Evolutionary conservation across 2,797 vertebrate species (phyloP).

Genomic region (Tenualosa ilisha): DNA sequence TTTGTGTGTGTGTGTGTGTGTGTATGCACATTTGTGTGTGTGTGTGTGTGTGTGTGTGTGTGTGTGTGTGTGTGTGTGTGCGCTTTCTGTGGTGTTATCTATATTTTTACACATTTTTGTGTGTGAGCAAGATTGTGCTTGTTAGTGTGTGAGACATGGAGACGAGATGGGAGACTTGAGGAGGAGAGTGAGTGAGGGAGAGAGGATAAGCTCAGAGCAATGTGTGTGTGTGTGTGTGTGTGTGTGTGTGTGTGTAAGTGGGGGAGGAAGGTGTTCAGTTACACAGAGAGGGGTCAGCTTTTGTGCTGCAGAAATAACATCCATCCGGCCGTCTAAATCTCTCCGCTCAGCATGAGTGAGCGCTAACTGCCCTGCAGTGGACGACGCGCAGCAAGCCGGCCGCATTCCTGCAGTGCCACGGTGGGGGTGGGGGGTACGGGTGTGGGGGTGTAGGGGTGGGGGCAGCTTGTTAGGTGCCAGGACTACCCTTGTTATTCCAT

Average conservation of each 20-base stretch:
- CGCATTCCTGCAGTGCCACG: slow-evolving; percentile 37
- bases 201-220: not conserved
- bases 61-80: not conserved
- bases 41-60: not conserved
- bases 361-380: slow-evolving; percentile 49
- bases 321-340: slow-evolving; percentile 50
- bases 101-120: not conserved
- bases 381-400: slow-evolving; percentile 52
- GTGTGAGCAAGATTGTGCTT: slow-evolving; percentile 23
- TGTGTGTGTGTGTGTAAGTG: slow-evolving; percentile 32
- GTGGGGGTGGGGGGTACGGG: not conserved
- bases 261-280: slow-evolving; percentile 40
- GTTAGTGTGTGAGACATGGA: not conserved
- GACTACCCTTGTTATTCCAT: not conserved
- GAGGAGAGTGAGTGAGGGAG: not conserved
- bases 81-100: not conserved
- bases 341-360: slow-evolving; percentile 48
- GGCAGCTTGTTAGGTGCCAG: slow-evolving; percentile 18
- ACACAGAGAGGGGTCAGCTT: slow-evolving; percentile 52
- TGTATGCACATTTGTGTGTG: not conserved
- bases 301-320: slow-evolving; percentile 57
- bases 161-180: not conserved
- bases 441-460: too few relatives aligned
- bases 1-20: not conserved
- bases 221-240: slow-evolving; percentile 25